Evolutionary conservation across 92 coral and sea anemone species (phyloP).

Genomic region (Phymanthus crucifer): DNA sequence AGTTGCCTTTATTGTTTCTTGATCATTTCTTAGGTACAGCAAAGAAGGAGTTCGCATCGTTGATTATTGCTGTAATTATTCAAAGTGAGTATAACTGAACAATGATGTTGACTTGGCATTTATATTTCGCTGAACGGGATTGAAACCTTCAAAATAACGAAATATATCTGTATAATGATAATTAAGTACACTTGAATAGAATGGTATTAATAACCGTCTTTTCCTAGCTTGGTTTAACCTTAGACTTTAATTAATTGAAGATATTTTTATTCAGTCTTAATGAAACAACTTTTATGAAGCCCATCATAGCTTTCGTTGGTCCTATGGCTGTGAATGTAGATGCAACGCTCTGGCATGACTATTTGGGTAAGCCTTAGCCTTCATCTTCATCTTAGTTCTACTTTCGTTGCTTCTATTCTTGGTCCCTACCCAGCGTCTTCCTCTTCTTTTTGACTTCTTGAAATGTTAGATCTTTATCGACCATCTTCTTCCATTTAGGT

Average conservation of each 20-base stretch:
- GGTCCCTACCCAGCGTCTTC: not conserved
- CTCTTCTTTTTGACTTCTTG: not conserved
- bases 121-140: not conserved
- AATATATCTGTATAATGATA: too few species aligned
- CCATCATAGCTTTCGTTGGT: conserved; percentile 59
- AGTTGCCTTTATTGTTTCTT: too few species aligned
- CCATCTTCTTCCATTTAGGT: conserved; percentile 33
- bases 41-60: conserved; percentile 39
- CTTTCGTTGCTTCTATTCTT: too few species aligned
- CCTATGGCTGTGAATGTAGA: conserved; percentile 90
- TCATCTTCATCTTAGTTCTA: too few species aligned
- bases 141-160: not conserved
- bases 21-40: conserved; percentile 8
- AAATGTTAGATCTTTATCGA: not conserved
- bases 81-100: conserved; percentile 44
- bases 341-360: conserved; percentile 97
- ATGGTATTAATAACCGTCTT: too few species aligned
- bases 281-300: conserved; percentile 51
- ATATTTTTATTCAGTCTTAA: conserved; percentile 18
- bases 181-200: too few species aligned
- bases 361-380: conserved; percentile 52
- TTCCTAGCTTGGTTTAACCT: not conserved
- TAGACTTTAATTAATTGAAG: not conserved
- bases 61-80: conserved; percentile 26
- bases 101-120: not conserved